Percentiles rank a stretch among this genome's conserved stretches.
Conservation (phyloP, 2,888 invertebrate genomes). For the Eutolmus rufibarbis region DNA sequence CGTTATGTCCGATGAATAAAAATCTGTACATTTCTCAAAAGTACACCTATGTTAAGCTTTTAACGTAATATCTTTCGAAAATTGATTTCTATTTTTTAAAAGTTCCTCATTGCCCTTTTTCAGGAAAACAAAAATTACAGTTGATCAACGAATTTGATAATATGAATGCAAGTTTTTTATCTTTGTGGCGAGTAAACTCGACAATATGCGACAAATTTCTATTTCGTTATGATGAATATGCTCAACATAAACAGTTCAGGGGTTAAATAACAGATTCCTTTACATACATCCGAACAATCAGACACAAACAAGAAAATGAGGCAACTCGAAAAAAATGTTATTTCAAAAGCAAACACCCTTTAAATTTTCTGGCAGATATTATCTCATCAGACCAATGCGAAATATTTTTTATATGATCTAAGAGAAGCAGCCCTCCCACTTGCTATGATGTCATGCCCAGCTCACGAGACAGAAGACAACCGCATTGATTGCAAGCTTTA, state of each 20-base stretch:
- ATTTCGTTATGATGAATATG: no score
- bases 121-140: no score
- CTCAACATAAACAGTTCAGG: neutral
- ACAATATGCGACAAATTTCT: no score
- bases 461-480: neutral
- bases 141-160: no score
- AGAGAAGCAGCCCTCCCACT: neutral
- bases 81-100: no score
- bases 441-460: neutral
- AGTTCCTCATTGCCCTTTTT: no score
- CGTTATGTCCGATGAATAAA: no score
- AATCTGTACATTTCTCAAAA: no score
- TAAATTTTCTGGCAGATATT: neutral
- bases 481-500: neutral
- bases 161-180: no score
- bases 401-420: neutral
- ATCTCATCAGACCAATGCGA: neutral
- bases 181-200: no score
- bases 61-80: no score
- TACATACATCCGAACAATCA: neutral
- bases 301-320: neutral
- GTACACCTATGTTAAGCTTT: no score
- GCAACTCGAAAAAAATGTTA: neutral
- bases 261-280: neutral
- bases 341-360: neutral